Percentiles rank a stretch among this genome's conserved stretches.
phyloP scores from a whole-genome alignment of 2,113 vertebrate genomes.

The Illadopsis cleaveri region DNA sequence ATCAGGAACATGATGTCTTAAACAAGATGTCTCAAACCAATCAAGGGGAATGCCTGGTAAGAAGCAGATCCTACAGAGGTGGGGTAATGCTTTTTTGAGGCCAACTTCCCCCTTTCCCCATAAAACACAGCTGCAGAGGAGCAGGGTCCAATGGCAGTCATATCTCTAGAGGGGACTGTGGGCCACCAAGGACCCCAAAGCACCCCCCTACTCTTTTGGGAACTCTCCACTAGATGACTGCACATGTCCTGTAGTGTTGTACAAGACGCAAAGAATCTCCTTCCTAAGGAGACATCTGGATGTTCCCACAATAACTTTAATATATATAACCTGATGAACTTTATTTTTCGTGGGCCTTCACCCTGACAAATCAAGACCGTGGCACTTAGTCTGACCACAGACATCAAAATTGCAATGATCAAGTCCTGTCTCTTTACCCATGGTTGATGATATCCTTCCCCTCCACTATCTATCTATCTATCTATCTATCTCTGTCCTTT shows the following conservation, averaged over 20 bases:
- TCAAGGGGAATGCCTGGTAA: background rate
- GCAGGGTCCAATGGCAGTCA: accelerated
- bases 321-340: no score
- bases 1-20: background rate
- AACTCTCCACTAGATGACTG: background rate
- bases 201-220: accelerated
- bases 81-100: background rate
- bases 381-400: accelerated
- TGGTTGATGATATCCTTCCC: background rate
- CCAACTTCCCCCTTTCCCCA: background rate
- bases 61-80: background rate
- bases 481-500: background rate
- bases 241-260: accelerated
- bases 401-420: background rate
- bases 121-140: background rate
- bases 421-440: background rate
- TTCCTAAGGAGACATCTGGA: background rate
- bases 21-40: background rate
- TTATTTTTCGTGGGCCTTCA: background rate
- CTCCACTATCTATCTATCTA: background rate
- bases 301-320: background rate
- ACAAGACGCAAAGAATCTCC: background rate
- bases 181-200: background rate
- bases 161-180: background rate
- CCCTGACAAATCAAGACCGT: background rate